Evolutionary conservation across 2,888 invertebrate genomes (phyloP), one percentile per base, ranked within the genome.

Genomic region (Tinea semifulvella): DNA sequence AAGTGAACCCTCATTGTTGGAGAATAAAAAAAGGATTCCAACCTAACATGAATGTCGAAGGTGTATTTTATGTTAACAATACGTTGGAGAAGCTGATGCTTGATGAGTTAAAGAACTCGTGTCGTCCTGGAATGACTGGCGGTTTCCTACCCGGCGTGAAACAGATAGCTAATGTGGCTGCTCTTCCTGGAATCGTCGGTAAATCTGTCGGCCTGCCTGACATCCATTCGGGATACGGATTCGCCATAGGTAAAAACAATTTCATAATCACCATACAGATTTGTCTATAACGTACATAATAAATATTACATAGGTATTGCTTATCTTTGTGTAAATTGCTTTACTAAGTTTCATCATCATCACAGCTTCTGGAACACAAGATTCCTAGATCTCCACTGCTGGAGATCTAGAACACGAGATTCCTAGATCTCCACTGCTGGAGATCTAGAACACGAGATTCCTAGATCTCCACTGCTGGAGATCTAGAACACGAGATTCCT

Each of bases 31-130:
- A 94, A 68, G 98, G 98, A 2, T 99, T 99, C 70, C 98, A 99
- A 62, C 97, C 98, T 1, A 98, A 98, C 60, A 99, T 99, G 99
- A 97, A 96, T 58, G 97, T 98, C 8, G 99, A 99, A 76, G 99
- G 99, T 13, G 81, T 94, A 19, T 99, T 99, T 73, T 99, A 97
- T 70, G 98, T 98, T 0, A 99, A 99, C 64, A 85, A 85, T 49
- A 87, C 88, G 4, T 81, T 99, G 53, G 98, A 99, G 68, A 90
- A 89, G 56, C 82, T 99, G 2, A 99, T 99, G 98, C 88, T 99
- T 63, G 98, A 99, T 35, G 99, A 99, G 68, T 73, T 99, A 51
- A 84, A 88, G 56, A 95, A 96, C 69, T 85, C 96, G 0, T 96
- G 96, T 63, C 85, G 93, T 31, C 92, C 94, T 2, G 94, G 94